A percentile compares a stretch with the other conserved stretches of the same genome.
Conservation (phyloP, 2,888 invertebrate genomes). For the Chrysina gloriosa region DNA sequence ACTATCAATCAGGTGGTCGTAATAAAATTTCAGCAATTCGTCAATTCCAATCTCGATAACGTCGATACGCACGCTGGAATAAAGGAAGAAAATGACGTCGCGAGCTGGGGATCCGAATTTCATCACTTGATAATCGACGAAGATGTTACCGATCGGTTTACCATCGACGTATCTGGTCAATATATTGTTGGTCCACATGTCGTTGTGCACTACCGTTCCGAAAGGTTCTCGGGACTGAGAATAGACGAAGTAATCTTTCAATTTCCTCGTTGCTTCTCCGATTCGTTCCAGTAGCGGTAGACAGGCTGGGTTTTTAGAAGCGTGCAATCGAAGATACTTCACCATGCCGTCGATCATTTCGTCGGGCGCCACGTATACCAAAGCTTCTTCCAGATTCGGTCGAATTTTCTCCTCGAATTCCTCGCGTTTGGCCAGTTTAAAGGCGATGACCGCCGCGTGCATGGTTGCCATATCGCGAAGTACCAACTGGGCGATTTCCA, state of each 20-base stretch:
- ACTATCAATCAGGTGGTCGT: constrained; percentile 52
- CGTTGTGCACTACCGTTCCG: constrained; percentile 67
- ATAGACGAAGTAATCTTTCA: constrained; percentile 3
- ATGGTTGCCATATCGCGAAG: constrained; percentile 67
- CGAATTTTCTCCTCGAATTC: constrained; percentile 59
- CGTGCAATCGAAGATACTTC: background rate
- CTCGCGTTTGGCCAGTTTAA: constrained; percentile 63
- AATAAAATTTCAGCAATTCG: constrained; percentile 66
- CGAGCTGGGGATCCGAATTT: constrained; percentile 65
- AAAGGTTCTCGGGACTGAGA: constrained; percentile 61
- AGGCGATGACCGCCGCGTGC: constrained; percentile 68
- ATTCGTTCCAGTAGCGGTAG: background rate
- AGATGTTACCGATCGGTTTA: constrained; percentile 58
- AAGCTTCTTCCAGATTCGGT: constrained; percentile 55
- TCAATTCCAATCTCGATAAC: constrained; percentile 62
- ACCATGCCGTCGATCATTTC: constrained; percentile 1
- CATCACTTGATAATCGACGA: constrained; percentile 71
- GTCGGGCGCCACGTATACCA: constrained; percentile 1
- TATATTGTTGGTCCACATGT: constrained; percentile 72
- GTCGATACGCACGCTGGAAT: constrained; percentile 64
- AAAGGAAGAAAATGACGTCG: constrained; percentile 69
- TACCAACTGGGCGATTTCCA: constrained; percentile 63
- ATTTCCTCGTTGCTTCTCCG: background rate
- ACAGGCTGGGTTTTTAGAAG: constrained; percentile 6
- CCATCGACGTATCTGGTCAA: constrained; percentile 62